Percentiles rank a stretch among this genome's conserved stretches.
These are phyloP conservation scores for Cettia cetti DNA, from an alignment of 2,113 vertebrate species.

Conservation along the genomic window DNA sequence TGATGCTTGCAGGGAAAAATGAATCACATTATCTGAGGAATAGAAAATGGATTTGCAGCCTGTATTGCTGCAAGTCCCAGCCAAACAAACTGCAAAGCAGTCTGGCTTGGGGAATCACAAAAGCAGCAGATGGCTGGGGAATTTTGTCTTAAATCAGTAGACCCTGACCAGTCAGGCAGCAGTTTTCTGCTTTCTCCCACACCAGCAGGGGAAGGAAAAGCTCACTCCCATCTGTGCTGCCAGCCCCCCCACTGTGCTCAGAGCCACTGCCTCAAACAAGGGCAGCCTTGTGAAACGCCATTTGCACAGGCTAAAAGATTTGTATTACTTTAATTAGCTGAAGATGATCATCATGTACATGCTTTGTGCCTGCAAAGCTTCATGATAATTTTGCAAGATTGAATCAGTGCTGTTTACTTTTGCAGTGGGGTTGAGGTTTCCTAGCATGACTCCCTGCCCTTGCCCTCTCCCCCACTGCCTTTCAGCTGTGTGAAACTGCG, in stretches of 20 bases:
- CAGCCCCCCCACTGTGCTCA: not conserved
- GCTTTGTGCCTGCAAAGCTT: not conserved
- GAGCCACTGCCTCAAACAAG: not conserved
- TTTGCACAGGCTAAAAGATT: not conserved
- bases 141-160: not conserved
- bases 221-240: not conserved
- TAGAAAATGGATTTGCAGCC: not conserved
- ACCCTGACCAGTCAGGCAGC: not conserved
- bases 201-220: not conserved
- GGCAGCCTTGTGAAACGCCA: not conserved
- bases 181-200: not conserved
- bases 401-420: not conserved
- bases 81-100: not conserved
- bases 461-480: not conserved
- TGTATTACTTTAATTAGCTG: not conserved
- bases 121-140: slow-evolving; percentile 24
- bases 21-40: not conserved
- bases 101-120: not conserved
- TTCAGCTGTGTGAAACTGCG: not conserved
- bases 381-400: not conserved
- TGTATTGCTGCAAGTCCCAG: not conserved
- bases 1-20: not conserved
- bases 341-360: rapidly evolving
- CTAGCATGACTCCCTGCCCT: not conserved
- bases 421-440: not conserved